phyloP scores from a whole-genome alignment of 37 sponge, comb jelly and placozoan genomes.

The Ianthella basta region DNA sequence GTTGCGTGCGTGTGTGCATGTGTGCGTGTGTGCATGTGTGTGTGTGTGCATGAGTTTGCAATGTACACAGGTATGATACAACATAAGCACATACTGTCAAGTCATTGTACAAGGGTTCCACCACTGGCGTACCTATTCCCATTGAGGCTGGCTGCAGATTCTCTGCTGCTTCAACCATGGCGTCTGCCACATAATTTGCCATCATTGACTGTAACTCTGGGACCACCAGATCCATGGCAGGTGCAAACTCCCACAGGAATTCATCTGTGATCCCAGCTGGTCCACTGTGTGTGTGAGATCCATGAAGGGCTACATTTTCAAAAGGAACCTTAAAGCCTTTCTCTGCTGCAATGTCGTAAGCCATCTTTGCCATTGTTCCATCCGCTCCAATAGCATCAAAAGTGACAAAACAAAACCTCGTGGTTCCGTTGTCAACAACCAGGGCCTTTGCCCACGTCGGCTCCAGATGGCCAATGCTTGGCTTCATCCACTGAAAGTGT shows the following conservation, averaged over 20 bases:
- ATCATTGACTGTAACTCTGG: conserved; percentile 36
- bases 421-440: conserved; percentile 15
- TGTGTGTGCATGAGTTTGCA: too few species aligned
- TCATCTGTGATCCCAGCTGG: conserved; percentile 45
- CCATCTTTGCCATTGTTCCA: conserved; percentile 39
- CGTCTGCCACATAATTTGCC: conserved; percentile 28
- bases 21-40: too few species aligned
- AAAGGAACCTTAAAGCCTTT: conserved; percentile 28
- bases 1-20: too few species aligned
- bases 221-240: conserved; percentile 44
- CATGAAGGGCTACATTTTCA: conserved; percentile 29
- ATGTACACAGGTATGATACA: too few species aligned
- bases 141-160: conserved; percentile 17
- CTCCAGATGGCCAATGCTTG: conserved; percentile 41
- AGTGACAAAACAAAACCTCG: conserved; percentile 33
- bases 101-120: too few species aligned
- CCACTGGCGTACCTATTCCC: conserved; percentile 25
- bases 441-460: conserved; percentile 54
- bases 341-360: conserved; percentile 39
- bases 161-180: conserved; percentile 33
- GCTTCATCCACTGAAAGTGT: conserved; percentile 46
- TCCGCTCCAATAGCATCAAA: conserved; percentile 53
- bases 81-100: too few species aligned
- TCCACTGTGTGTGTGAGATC: conserved; percentile 54
- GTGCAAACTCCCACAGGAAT: conserved; percentile 48